Evolutionary conservation across 2,797 vertebrate species (phyloP), one percentile per base, ranked within the genome.

Genomic region (Pipistrellus kuhlii): DNA sequence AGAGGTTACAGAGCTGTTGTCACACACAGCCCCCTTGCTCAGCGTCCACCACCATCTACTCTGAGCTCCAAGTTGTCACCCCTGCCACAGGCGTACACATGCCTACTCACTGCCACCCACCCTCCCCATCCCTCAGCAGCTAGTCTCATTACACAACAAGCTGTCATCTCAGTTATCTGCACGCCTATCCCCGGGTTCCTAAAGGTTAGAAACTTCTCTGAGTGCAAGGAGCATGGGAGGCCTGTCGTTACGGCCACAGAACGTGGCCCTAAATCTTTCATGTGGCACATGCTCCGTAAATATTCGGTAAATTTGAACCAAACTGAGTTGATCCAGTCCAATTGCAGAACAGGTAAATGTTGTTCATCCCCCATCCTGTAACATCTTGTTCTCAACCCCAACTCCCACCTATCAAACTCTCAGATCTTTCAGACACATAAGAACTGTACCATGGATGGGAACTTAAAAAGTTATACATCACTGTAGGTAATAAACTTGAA

Each of bases 361-460:
- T 89, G 44, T 51, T 35, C 20, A 84, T 71, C 41, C 27, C 12
- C 53, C 78, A 85, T 46, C 17, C 38, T 35, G 21, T 62, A 86
- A 89, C 1, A 2, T 91, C 48, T 86, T 71, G 17, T 75, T 90
- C 59, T 80, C 32, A 94, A 48, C 13, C 17, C 51, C 13, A 15
- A 64, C 32, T 88, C 78, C 64, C 25, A 85, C 51, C 77, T 75
- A 62, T 94, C 68, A 62, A 91, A 78, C 55, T 57, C 55, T 6
- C 30, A 93, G 77, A 51, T 81, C 44, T 91, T 94, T 91, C 21
- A 82, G 84, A 94, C 48, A 88, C 77, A 82, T 75, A 91, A 92
- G 76, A 71, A 76, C 38, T 55, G 20, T n/a, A 11, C 23, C 6
- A 91, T 3, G 75, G 82, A 95, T 85, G 81, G 68, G 72, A 87